Evolutionary conservation across 2,797 vertebrate species (phyloP), one percentile per base, ranked within the genome.

Genomic region (Sphaeramia orbicularis): DNA sequence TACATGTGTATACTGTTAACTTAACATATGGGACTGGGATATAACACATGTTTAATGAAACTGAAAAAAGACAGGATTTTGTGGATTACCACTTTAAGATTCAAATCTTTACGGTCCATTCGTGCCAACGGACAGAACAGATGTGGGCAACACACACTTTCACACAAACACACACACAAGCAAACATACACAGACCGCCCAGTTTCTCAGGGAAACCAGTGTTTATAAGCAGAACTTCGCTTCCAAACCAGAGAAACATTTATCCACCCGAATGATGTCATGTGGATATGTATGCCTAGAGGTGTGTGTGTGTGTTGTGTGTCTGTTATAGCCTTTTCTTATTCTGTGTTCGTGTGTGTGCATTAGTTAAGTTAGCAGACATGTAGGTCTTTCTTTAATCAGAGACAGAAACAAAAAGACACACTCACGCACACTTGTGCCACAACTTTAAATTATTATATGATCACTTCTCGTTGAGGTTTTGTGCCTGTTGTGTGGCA

Each of bases 181-280:
- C 53, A 70, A 1, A 42, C 51, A 40, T 6, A 40, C 35, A 30
- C 35, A 32, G 16, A 27, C 43, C 16, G 51, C 19, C 18, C 42
- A 58, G 67, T 80, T 82, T 83, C 74, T 85, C 73, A 38, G 74
- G 76, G 74, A 87, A 79, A 87, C 85, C 63, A 40, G 9, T 81
- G 81, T 90, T 90, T 87, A 76, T 61, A 78, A 71, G 74, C 67
- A 74, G 66, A 14, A 24, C 47, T 27, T 56, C 49, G 44, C 49
- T 71, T 82, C 78, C 78, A 87, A 78, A 81, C 69, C 78, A 79
- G 68, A 79, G 65, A 66, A 81, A 80, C 71, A 57, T 65, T 64
- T 56, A 85, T 72, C 68, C 80, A 71, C 56, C 65, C 78, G 47
- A 0, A 65, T 84, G 86, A 89, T 74, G 83, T 90, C 81, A 90